Percentiles rank a stretch among this genome's conserved stretches.
These are phyloP conservation scores for Platypus cylindrus DNA, from an alignment of 2,888 invertebrate species.

Conservation along the genomic window DNA sequence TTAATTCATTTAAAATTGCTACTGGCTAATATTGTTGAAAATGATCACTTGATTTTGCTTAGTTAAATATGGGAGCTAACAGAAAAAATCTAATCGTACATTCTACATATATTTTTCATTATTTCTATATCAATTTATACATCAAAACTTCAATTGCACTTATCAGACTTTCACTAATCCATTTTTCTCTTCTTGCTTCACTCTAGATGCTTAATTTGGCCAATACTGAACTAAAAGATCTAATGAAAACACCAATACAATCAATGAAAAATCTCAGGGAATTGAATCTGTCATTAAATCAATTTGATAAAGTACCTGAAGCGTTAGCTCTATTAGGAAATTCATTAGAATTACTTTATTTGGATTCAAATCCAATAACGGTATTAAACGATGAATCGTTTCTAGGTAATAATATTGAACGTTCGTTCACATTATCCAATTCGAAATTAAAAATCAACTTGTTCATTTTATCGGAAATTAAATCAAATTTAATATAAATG, in stretches of 20 bases:
- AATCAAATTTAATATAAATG: not conserved
- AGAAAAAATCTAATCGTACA: no score
- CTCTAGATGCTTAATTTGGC: slow-evolving; percentile 29
- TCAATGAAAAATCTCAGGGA: slow-evolving; percentile 39
- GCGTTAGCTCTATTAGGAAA: slow-evolving; percentile 41
- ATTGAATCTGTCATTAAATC: slow-evolving; percentile 48
- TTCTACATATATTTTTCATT: no score
- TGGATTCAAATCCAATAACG: slow-evolving; percentile 48
- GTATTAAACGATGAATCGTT: slow-evolving; percentile 48
- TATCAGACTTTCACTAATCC: no score
- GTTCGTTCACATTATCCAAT: not conserved
- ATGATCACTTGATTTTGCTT: no score
- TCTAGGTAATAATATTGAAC: slow-evolving; percentile 37
- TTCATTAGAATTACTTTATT: slow-evolving; percentile 43
- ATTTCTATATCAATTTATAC: no score
- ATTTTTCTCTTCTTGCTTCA: no score
- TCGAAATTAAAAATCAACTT: not conserved
- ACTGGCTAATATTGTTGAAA: no score
- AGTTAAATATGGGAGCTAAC: no score
- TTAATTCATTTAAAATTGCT: no score
- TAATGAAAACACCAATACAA: slow-evolving; percentile 43
- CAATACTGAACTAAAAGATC: slow-evolving; percentile 43
- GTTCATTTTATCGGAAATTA: not conserved
- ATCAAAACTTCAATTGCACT: no score
- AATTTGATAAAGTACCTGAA: slow-evolving; percentile 45